These are phyloP conservation scores for Tetramorium bicarinatum DNA, from an alignment of 2,888 invertebrate species.

Conservation along the genomic window DNA sequence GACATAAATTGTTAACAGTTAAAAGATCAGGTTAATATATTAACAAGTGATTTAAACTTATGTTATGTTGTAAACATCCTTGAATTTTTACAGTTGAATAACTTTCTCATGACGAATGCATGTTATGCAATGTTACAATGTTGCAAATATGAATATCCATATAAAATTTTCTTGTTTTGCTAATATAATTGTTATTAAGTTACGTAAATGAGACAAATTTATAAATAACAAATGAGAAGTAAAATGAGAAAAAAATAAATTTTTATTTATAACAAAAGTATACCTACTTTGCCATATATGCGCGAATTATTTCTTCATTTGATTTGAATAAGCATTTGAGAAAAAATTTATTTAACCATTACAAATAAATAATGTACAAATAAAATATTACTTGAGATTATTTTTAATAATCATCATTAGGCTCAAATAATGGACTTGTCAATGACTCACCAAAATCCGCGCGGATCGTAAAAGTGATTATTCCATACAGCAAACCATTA, in stretches of 20 bases:
- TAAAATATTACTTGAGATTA: neutral
- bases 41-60: no score
- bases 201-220: neutral
- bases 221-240: no score
- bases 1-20: neutral
- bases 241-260: no score
- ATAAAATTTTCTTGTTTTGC: neutral
- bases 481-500: slow-evolving; percentile 69
- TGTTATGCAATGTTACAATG: neutral
- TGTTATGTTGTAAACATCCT: neutral
- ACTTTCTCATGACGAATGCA: neutral
- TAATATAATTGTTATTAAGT: neutral
- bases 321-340: neutral
- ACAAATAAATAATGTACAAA: slow-evolving; percentile 10
- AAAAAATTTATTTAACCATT: neutral
- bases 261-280: no score
- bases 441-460: slow-evolving; percentile 56
- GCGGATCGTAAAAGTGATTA: slow-evolving; percentile 61
- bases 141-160: no score
- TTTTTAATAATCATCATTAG: neutral
- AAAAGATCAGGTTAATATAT: neutral
- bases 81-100: neutral
- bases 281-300: no score
- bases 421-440: neutral
- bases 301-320: neutral